Base-by-base conservation (phyloP, 2,888 invertebrate genomes). In the Aphelenchoides bicaudatus region DNA sequence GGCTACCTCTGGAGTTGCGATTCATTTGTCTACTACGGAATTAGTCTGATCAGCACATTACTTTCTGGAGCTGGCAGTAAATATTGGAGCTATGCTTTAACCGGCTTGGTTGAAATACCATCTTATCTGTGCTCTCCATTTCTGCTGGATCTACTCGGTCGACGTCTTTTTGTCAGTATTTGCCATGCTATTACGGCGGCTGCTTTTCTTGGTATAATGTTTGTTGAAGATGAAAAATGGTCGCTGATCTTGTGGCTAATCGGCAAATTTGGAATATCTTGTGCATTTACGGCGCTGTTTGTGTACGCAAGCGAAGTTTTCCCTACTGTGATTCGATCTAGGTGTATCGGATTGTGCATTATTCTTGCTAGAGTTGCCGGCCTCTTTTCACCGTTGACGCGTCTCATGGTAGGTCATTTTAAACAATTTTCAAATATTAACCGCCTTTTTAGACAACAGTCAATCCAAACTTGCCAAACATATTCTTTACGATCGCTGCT, bases 71-170 rank as follows among this genome's bases (percentile, higher is more conserved):
- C 70, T 16, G 74, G 74, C 3, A 68, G 73, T 54, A 59, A 65
- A n/a, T 74, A 69, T 48, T 43, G 68, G 28, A 74, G 73, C 55
- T 74, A 72, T 51, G 39, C 68, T 10, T 52, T 71, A 2, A 64
- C 68, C 59, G 71, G 72, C 25, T 52, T 75, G n/a, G 67, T 74
- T 25, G 75, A 75, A 55, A 54, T 72, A 13, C 75, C 75, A 0
- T 71, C 71, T 2, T 74, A 72, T 52, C 58, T 71, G 5, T 51
- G 72, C n/a, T 60, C 70, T 2, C 72, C 73, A 29, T 55, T 67
- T n/a, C 58, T 72, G 27, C 62, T 74, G 53, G 66, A 73, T 19
- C 19, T 19, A 13, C 23, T 66, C 31, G 64, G 64, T 4, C 56
- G 64, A 3, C 56, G 61, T 5, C 28, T 56, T 21, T 66, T 62